Percentiles rank a stretch among this genome's conserved stretches.
These are phyloP conservation scores for Butorides virescens DNA, from an alignment of 2,113 vertebrate genomes.

Conservation along the genomic window DNA sequence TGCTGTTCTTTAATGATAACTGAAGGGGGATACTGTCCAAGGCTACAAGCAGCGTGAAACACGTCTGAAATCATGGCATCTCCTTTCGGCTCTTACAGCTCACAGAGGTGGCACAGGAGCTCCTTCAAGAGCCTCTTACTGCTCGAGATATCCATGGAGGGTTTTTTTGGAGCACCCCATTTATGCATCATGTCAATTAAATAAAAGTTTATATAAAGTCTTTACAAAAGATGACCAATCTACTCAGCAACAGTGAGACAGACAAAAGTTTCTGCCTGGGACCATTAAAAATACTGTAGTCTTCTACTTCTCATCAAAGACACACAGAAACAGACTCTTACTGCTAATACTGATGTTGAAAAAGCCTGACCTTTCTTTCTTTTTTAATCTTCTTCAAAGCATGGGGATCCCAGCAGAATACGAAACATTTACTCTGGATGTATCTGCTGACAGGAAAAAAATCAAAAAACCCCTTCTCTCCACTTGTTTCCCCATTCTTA, in stretches of 20 bases:
- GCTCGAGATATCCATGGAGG: background rate
- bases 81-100: background rate
- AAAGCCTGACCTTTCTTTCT: background rate
- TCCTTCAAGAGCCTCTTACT: background rate
- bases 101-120: background rate
- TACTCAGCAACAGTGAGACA: background rate
- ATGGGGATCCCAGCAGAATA: background rate
- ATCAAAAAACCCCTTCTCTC: background rate
- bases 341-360: background rate
- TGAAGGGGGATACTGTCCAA: slow-evolving; percentile 36
- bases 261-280: background rate
- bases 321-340: background rate
- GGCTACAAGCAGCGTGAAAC: background rate
- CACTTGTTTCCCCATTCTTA: background rate
- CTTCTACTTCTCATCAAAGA: background rate
- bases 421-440: background rate
- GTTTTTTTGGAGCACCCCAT: background rate
- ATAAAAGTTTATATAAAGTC: background rate
- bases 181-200: background rate
- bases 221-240: background rate
- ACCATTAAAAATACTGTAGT: background rate
- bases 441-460: background rate
- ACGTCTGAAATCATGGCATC: background rate
- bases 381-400: background rate
- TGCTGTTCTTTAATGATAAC: slow-evolving; percentile 59